These are phyloP conservation scores for Drosophila ananassae DNA, from an alignment of 1,140 invertebrate species.

Conservation along the genomic window DNA sequence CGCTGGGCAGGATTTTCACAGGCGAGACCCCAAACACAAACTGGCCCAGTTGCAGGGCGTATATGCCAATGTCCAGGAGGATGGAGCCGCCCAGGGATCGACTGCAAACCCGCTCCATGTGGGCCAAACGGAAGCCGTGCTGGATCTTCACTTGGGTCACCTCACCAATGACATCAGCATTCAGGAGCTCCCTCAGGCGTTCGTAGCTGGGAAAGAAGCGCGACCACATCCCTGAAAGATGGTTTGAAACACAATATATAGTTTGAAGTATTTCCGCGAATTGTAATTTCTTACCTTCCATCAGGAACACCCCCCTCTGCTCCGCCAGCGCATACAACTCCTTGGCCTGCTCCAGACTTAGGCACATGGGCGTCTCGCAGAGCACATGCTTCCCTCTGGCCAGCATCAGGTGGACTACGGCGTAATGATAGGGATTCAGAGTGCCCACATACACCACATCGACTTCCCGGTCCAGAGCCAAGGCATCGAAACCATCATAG, in stretches of 20 bases:
- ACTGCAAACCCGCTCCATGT: conserved; percentile 56
- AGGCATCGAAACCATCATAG: conserved; percentile 90
- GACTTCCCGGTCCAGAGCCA: conserved; percentile 90
- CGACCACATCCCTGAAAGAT: conserved; percentile 88
- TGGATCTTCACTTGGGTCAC: conserved; percentile 87
- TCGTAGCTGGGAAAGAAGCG: conserved; percentile 91
- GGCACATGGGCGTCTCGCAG: conserved; percentile 92
- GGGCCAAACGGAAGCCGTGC: conserved; percentile 87
- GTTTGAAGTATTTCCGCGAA: conserved; percentile 76
- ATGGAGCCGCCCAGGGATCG: conserved; percentile 89
- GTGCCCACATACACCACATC: conserved; percentile 93
- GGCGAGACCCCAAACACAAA: conserved; percentile 88
- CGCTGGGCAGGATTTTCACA: conserved; percentile 86
- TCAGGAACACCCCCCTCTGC: conserved; percentile 89
- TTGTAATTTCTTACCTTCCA: conserved; percentile 87
- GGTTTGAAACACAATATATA: background rate
- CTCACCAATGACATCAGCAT: conserved; percentile 88
- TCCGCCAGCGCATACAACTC: conserved; percentile 87
- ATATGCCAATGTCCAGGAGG: conserved; percentile 92
- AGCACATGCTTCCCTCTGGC: conserved; percentile 91
- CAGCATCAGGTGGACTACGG: conserved; percentile 89
- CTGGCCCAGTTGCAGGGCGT: conserved; percentile 90
- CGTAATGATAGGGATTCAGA: conserved; percentile 89
- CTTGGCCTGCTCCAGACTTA: conserved; percentile 88
- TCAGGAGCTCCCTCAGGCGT: conserved; percentile 87